Evolutionary conservation across 2,113 vertebrate genomes (phyloP), one percentile per base, ranked within the genome.

Genomic region (Nymphicus hollandicus): DNA sequence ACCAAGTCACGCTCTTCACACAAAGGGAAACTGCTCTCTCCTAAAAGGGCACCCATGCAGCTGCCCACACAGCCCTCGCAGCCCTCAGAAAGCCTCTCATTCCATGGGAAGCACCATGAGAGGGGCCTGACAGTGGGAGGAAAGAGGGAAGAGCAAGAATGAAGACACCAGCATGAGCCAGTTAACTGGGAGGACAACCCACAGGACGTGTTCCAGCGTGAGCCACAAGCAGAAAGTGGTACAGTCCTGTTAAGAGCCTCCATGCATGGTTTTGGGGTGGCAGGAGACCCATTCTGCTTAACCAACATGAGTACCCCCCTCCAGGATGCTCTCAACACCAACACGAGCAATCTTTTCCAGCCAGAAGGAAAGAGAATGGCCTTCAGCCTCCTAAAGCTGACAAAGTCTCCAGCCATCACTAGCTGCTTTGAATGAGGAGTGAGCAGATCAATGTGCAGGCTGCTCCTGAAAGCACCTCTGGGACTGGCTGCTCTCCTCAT

Each of bases 401-500:
- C 47, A 33, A 46, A 37, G 49, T 14, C 23, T 31, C 71, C 53
- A 44, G 68, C 29, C 31, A 1, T 20, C 4, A 3, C 7, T 9
- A 19, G 47, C 23, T 28, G 43, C 60, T 78, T 43, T 28, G n/a
- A 63, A 35, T 13, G 16, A 49, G 35, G 16, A 69, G 52, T 1
- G 5, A 66, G 7, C 55, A 27, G 44, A 14, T 3, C 29, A 63
- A 63, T 1, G 1, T 29, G 39, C 35, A 50, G 11, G 0, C 23
- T 0, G 0, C 24, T 72, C 15, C 44, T 24, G 12, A 66, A 70
- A 56, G 31, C 29, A 4, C 63, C 6, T 1, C 43, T 1, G 0
- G 65, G 41, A 46, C 31, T 1, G 2, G 31, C 19, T 50, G 49
- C 14, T 28, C 33, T 55, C 66, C 29, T 16, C 18, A 90, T 37